Base-by-base conservation (phyloP, 2,888 invertebrate genomes). In the Drosophila setosimentum region DNA sequence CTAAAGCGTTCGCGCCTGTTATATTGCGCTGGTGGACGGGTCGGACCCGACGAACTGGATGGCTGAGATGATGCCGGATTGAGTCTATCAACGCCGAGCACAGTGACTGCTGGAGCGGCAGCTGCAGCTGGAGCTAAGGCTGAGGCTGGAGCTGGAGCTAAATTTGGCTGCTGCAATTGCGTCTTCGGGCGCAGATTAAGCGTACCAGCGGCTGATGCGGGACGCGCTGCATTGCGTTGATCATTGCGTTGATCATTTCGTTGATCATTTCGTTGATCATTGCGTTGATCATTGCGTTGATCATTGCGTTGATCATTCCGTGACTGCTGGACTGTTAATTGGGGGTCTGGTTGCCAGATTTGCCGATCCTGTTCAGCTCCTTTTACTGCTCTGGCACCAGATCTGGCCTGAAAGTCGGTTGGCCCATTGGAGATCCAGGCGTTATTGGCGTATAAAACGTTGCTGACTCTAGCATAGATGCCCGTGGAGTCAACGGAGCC, bases 1-100 rank as follows among this genome's bases (percentile, higher is more conserved):
- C 80, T 83, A 53, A 92, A 91, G 50, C 54, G 68, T 10, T 87
- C 89, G 54, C 80, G 74, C 51, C 68, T 76, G 55, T 72, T 85
- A 10, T 18, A 27, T 7, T 51, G 49, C 0, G 84, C 58, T 2
- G 76, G 72, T 0, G 89, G 73, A 8, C 76, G 80, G 2, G 68
- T 13, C 0, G 82, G 72, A 0, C 61, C 68, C 13, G 62, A n/a
- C 8, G 55, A n/a, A 1, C 40, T 51, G 2, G n/a, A 5, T 42
- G 64, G 13, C 1, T n/a, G 68, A 7, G 11, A 16, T 0, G 32
- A n/a, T n/a, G 33, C n/a, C 10, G 40, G 27, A 16, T 1, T 13
- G 10, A 21, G 24, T 5, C 30, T 32, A 24, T 55, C 42, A 11
- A 51, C 7, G 42, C 66, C 48, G 8, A 29, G 51, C 33, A 45